Conservation (phyloP, 2,797 vertebrate genomes). For the Salarias fasciatus region DNA sequence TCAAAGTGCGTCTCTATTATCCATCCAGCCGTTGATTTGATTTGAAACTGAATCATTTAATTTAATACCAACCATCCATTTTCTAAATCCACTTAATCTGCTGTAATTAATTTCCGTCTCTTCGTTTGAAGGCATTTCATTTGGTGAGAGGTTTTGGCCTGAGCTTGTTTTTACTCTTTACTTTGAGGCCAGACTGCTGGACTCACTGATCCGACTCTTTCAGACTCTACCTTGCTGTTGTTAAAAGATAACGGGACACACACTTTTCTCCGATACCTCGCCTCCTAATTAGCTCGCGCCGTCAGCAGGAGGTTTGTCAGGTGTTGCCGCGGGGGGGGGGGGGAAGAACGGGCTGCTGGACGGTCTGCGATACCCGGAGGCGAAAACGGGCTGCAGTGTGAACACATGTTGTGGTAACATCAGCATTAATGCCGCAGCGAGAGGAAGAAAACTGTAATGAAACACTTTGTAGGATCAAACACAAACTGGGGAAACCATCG, state of each 20-base stretch:
- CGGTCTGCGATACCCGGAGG: not conserved
- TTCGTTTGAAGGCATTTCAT: conserved; percentile 16
- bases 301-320: conserved; percentile 26
- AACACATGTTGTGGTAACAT: not conserved
- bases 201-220: not conserved
- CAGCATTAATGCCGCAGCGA: not conserved
- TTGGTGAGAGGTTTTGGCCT: not conserved
- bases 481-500: too few species aligned
- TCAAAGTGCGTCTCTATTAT: not conserved
- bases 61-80: conserved; percentile 15
- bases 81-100: conserved; percentile 1
- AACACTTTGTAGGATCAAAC: too few species aligned
- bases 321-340: conserved; percentile 14
- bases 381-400: not conserved
- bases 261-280: not conserved
- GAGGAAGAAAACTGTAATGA: not conserved
- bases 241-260: conserved; percentile 18
- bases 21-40: not conserved
- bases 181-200: not conserved
- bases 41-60: too few species aligned
- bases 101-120: conserved; percentile 14
- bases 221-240: conserved; percentile 4
- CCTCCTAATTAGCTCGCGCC: conserved; percentile 34
- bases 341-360: conserved; percentile 1
- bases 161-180: not conserved